Base-by-base conservation (phyloP, 2,797 vertebrate species). In the Enoplosus armatus region DNA sequence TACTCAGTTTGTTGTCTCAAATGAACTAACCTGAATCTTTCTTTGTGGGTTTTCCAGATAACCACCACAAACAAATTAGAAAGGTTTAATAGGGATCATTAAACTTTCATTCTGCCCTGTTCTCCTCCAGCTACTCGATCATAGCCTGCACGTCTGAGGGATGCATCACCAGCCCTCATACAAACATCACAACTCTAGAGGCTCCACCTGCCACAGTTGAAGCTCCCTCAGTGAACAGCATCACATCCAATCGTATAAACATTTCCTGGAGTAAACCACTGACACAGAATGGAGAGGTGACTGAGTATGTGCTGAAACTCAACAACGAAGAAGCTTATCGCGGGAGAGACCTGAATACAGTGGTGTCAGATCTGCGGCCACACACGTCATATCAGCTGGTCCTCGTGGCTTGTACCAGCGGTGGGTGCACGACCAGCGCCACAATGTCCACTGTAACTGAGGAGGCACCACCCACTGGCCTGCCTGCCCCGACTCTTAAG, bases 131-230 rank as follows among this genome's bases (percentile, higher is more conserved):
- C 68, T 99, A 98, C 5, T 90, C 94, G 0, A 31, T 98, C 74
- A 93, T 91, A 39, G 97, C 96, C 66, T 99, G 97, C 76, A 97
- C 97, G 0, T 81, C 93, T 51, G 97, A 94, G 27, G 97, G 97
- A 72, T 98, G 97, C 56, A 90, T 93, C 64, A 94, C 93, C 75
- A 98, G 97, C 82, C 70, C 86, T 2, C 55, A 85, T 0, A 77
- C 91, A 48, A 81, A 76, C 54, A 88, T 97, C 85, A 94, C 86
- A 22, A 99, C 97, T 0, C 86, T 95, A 4, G 96, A 98, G 89
- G 96, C 95, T 59, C 93, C 97, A 31, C 98, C 98, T 8, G 84
- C 85, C 3, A 84, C 82, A 0, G 94, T 98, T 72, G 91, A 90
- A 2, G 90, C 95, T 51, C 97, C 98, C 0, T 83, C 48, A 8